phyloP scores from a whole-genome alignment of 1,140 invertebrate species.

The Whitmania pigra region DNA sequence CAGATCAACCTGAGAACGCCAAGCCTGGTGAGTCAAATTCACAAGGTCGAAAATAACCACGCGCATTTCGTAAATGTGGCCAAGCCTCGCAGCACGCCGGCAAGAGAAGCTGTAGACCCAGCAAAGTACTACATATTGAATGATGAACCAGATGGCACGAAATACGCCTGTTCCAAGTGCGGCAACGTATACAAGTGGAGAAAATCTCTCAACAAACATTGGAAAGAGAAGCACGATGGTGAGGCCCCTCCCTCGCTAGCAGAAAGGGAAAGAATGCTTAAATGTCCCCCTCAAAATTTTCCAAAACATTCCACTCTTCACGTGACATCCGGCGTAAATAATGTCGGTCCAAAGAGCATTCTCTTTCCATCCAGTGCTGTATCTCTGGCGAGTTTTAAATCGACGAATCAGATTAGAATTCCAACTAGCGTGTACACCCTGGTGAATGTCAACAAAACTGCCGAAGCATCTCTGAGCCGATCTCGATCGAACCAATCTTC shows the following conservation, averaged over 20 bases:
- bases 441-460: too few species aligned
- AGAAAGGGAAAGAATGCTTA: slow-evolving; percentile 3
- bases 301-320: slow-evolving; percentile 9
- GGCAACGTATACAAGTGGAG: slow-evolving; percentile 43
- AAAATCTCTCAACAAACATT: slow-evolving; percentile 43
- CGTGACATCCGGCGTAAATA: background rate
- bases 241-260: background rate
- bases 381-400: background rate
- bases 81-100: slow-evolving; percentile 20
- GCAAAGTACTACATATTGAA: slow-evolving; percentile 39
- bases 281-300: background rate
- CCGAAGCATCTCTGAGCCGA: too few species aligned
- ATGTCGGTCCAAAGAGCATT: too few species aligned
- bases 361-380: too few species aligned
- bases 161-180: slow-evolving; percentile 42
- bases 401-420: slow-evolving; percentile 5
- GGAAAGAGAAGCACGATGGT: slow-evolving; percentile 42
- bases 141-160: slow-evolving; percentile 35
- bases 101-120: slow-evolving; percentile 39
- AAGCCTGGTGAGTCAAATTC: slow-evolving; percentile 5
- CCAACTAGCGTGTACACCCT: background rate
- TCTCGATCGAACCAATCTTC: too few species aligned
- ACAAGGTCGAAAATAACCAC: background rate
- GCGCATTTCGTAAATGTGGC: background rate
- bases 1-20: background rate